Percentiles rank a stretch among this genome's conserved stretches.
These are phyloP conservation scores for Steinernema scapterisci DNA, from an alignment of 2,888 invertebrate species.

Conservation along the genomic window DNA sequence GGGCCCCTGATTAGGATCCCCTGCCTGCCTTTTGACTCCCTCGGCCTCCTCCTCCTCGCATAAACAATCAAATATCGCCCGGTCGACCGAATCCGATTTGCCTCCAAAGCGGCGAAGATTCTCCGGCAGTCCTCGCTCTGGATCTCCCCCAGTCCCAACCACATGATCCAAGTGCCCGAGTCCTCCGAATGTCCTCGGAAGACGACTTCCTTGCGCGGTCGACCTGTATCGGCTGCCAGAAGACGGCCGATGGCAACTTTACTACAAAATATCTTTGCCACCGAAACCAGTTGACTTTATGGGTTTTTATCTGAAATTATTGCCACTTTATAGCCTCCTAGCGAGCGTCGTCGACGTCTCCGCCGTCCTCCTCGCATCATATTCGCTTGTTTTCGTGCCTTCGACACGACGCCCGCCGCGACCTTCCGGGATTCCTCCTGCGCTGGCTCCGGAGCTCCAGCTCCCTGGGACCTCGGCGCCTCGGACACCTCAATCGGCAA, in stretches of 20 bases:
- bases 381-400: conserved; percentile 29
- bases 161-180: too few relatives aligned
- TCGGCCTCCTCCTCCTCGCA: not conserved
- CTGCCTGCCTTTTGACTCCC: conserved; percentile 19
- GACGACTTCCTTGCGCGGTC: not conserved
- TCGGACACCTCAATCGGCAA: not conserved
- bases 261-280: conserved; percentile 22
- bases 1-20: conserved; percentile 24
- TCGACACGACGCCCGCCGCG: not conserved
- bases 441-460: not conserved
- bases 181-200: too few relatives aligned
- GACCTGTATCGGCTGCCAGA: not conserved
- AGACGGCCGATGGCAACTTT: conserved; percentile 22
- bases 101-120: not conserved
- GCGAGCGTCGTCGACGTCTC: conserved; percentile 20
- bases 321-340: conserved; percentile 31
- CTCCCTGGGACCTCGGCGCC: not conserved
- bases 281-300: conserved; percentile 33
- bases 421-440: not conserved
- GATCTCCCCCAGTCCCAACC: too few relatives aligned
- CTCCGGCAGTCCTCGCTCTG: not conserved
- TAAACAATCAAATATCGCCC: conserved; percentile 2
- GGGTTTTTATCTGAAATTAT: conserved; percentile 33
- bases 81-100: conserved; percentile 10
- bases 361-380: conserved; percentile 28